These are phyloP conservation scores for Ennomos erosarius DNA, from an alignment of 2,888 invertebrate species.

Conservation along the genomic window DNA sequence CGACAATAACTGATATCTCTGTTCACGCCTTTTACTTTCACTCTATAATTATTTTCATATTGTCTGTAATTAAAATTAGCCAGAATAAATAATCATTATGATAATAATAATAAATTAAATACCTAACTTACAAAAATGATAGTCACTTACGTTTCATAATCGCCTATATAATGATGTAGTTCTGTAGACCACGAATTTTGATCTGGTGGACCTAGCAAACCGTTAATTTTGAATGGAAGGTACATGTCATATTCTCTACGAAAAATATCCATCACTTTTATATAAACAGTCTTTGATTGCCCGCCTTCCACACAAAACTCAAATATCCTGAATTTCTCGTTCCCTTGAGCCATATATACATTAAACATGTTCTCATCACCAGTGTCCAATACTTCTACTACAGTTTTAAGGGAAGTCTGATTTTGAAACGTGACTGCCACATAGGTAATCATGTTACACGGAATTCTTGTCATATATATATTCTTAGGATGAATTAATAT, in stretches of 20 bases:
- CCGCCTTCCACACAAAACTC: conserved; percentile 67
- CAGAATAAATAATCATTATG: too few relatives aligned
- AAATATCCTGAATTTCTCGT: conserved; percentile 65
- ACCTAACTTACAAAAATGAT: too few relatives aligned
- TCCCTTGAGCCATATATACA: conserved; percentile 64
- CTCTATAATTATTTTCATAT: conserved; percentile 70
- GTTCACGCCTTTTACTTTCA: conserved; percentile 63
- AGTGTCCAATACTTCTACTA: conserved; percentile 64
- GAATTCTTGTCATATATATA: conserved; percentile 79
- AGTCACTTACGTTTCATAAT: conserved; percentile 64
- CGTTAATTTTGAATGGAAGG: conserved; percentile 85
- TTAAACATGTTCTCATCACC: conserved; percentile 71
- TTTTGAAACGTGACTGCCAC: conserved; percentile 75
- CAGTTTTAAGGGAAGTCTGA: conserved; percentile 54
- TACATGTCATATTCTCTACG: conserved; percentile 83
- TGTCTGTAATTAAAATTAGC: conserved; percentile 45
- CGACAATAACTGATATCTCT: conserved; percentile 74
- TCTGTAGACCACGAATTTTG: conserved; percentile 61
- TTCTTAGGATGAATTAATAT: conserved; percentile 76
- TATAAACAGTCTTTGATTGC: conserved; percentile 67
- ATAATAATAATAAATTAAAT: neutral
- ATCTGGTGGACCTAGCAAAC: conserved; percentile 83
- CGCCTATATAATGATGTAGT: conserved; percentile 63
- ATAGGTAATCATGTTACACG: conserved; percentile 67
- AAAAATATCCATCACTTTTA: conserved; percentile 70